Conservation (phyloP, 2,113 vertebrate genomes). For the Antigone vipio region DNA sequence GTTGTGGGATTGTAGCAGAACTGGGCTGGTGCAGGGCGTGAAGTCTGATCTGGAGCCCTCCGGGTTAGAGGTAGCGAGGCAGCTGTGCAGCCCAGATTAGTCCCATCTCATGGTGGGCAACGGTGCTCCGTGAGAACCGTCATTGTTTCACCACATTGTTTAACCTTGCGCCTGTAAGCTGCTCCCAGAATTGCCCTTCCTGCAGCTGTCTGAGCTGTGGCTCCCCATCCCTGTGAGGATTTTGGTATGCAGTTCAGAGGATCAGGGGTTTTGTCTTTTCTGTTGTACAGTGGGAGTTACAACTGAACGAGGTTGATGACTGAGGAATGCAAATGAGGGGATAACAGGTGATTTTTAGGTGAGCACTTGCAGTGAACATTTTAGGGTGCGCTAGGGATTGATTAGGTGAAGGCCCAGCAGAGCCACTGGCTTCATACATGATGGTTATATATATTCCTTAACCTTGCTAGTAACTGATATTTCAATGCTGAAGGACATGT, state of each 20-base stretch:
- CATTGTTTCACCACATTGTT: background rate
- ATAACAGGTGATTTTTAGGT: background rate
- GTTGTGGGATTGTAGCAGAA: background rate
- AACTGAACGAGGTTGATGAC: background rate
- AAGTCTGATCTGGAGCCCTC: background rate
- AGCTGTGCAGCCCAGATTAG: accelerated
- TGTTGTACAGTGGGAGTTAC: background rate
- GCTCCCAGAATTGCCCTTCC: background rate
- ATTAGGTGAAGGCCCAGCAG: background rate
- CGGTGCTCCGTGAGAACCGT: background rate
- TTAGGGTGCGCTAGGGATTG: background rate
- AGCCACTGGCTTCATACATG: background rate
- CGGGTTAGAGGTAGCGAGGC: accelerated
- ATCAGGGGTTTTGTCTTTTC: background rate
- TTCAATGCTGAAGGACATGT: background rate
- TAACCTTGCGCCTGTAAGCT: background rate
- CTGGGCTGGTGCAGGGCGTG: background rate
- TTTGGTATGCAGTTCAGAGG: background rate
- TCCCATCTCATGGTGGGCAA: accelerated
- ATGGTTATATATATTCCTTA: background rate
- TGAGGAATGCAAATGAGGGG: background rate
- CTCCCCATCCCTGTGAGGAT: background rate
- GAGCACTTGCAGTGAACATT: background rate
- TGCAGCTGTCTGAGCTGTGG: background rate
- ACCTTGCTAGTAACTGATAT: background rate